phyloP scores from a whole-genome alignment of 2,888 invertebrate genomes.

The Melinopterus prodromus region DNA sequence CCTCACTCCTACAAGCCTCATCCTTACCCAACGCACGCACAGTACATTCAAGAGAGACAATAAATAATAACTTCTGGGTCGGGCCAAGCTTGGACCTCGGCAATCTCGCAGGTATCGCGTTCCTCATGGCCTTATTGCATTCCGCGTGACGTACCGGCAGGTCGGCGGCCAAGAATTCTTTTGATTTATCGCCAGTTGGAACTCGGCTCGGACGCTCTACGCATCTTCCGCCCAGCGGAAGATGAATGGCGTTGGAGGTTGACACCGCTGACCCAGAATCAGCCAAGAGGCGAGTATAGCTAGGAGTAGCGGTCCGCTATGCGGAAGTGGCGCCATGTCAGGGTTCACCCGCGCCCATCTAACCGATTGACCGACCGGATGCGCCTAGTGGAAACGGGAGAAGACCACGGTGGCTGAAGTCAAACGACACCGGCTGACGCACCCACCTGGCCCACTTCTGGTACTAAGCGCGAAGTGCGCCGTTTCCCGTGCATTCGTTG shows the following conservation, averaged over 20 bases:
- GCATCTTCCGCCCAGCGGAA: constrained; percentile 31
- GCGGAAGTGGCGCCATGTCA: constrained; percentile 55
- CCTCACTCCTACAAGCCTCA: not conserved
- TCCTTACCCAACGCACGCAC: not conserved
- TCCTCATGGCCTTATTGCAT: not conserved
- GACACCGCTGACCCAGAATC: constrained; percentile 37
- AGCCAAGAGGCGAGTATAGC: constrained; percentile 7
- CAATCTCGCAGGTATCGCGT: not conserved
- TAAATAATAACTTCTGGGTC: constrained; percentile 4
- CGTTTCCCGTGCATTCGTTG: not conserved
- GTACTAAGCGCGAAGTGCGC: not conserved
- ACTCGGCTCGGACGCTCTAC: constrained; percentile 22
- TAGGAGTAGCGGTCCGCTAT: constrained; percentile 47
- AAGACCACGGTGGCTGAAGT: not conserved
- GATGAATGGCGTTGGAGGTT: constrained; percentile 33
- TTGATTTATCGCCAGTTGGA: constrained; percentile 4
- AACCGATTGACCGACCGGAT: constrained; percentile 56
- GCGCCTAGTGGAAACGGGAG: constrained; percentile 36
- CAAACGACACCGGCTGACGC: not conserved
- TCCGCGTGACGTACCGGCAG: not conserved
- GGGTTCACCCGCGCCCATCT: constrained; percentile 56
- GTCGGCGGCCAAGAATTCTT: not conserved
- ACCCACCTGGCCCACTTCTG: not conserved
- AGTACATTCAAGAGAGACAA: not conserved
- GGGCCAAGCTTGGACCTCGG: not conserved